A percentile compares a stretch with the other conserved stretches of the same genome.
Evolutionary conservation across 2,113 vertebrate species (phyloP).

Genomic region (Herpailurus yagouaroundi): DNA sequence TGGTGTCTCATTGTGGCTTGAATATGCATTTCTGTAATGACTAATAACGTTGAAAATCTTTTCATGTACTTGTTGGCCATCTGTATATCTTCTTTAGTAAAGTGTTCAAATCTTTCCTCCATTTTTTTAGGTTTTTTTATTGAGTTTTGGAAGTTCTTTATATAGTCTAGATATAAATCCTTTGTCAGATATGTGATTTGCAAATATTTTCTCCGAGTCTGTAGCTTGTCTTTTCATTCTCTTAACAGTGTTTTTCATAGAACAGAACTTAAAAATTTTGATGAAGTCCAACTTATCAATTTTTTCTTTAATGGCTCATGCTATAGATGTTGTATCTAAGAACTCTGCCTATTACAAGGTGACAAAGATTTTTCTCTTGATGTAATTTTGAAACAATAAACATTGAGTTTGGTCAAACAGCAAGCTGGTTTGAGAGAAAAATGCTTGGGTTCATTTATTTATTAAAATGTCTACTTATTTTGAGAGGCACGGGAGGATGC

Average conservation of each 20-base stretch:
- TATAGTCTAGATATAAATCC: not conserved
- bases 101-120: slow-evolving; percentile 1
- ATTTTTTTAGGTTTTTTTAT: not conserved
- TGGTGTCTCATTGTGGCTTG: not conserved
- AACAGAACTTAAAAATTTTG: not conserved
- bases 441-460: not conserved
- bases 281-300: not conserved
- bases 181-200: not conserved
- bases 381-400: slow-evolving; percentile 14
- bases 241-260: not conserved
- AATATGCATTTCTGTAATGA: not conserved
- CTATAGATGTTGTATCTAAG: not conserved
- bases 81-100: slow-evolving; percentile 1
- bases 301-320: not conserved
- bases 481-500: too few species aligned
- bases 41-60: not conserved
- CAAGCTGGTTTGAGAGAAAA: not conserved
- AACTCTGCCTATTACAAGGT: not conserved
- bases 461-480: too few species aligned
- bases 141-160: not conserved
- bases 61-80: not conserved
- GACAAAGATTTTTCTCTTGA: not conserved
- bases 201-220: not conserved
- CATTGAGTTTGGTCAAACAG: not conserved
- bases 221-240: slow-evolving; percentile 17